phyloP scores from a whole-genome alignment of 1,140 invertebrate genomes.

The Drosophila fuyamai region DNA sequence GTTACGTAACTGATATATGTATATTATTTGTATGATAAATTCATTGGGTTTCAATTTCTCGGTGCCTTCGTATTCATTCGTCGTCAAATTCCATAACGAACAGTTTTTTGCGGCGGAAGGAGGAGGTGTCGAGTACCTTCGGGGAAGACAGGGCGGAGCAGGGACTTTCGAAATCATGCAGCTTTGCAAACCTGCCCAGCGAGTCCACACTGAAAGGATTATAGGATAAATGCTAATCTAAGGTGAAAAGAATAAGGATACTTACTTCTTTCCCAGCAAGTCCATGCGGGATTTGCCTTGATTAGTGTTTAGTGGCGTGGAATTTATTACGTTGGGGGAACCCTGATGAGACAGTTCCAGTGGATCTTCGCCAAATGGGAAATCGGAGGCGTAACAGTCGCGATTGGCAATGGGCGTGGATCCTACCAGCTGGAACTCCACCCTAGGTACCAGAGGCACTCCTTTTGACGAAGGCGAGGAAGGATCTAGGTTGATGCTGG shows the following conservation, averaged over 20 bases:
- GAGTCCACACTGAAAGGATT: slow-evolving; percentile 29
- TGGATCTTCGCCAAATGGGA: slow-evolving; percentile 52
- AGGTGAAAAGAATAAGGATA: neutral
- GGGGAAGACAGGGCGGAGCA: slow-evolving; percentile 35
- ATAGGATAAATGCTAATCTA: neutral
- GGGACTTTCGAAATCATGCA: slow-evolving; percentile 16
- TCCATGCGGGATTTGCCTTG: slow-evolving; percentile 36
- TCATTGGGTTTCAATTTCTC: slow-evolving; percentile 37
- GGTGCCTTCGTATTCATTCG: slow-evolving; percentile 28
- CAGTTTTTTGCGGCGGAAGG: slow-evolving; percentile 68
- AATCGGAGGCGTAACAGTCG: slow-evolving; percentile 61
- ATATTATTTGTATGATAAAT: slow-evolving; percentile 51
- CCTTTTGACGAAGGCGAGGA: slow-evolving; percentile 36
- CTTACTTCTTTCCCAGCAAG: slow-evolving; percentile 25
- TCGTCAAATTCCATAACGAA: slow-evolving; percentile 64
- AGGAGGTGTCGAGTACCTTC: slow-evolving; percentile 69
- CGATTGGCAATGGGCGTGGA: slow-evolving; percentile 72
- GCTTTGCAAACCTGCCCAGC: slow-evolving; percentile 19
- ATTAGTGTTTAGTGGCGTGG: slow-evolving; percentile 72
- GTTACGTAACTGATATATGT: slow-evolving; percentile 50
- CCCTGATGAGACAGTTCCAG: slow-evolving; percentile 64
- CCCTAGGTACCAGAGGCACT: slow-evolving; percentile 10
- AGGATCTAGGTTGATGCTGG: slow-evolving; percentile 19
- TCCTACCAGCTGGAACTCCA: slow-evolving; percentile 58
- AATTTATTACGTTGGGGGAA: slow-evolving; percentile 69